Evolutionary conservation across 2,888 invertebrate genomes (phyloP), one percentile per base, ranked within the genome.

Genomic region (Caenorhabditis doughertyi): DNA sequence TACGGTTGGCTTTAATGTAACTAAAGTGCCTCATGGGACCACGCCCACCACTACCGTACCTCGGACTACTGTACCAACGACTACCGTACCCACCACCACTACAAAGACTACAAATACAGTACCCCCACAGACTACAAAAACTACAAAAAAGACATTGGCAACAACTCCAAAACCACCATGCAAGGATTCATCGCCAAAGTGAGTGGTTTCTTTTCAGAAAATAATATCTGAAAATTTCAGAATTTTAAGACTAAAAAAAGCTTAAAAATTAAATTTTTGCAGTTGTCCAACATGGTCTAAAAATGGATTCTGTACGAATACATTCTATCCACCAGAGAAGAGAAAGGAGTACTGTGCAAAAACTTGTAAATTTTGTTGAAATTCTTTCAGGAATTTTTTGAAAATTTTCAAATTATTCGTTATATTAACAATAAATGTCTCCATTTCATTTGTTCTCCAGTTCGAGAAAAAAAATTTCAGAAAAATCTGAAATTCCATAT

Each of bases 221-320:
- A 39, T 39, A 1, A 25, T 11, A 11, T 44, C 21, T 56, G 11
- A 4, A 35, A 35, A 18, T 18, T 56, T 27, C 16, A 27, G 18
- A 53, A 53, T 16, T 25, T 16, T 11, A 9, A 27, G 18, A 53
- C n/a, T 13, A 11, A 25, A 56, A 32, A 39, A 16, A 2, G 39
- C 39, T 39, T 9, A 13, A 39, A 39, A 39, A 13, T 5, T 13
- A 11, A 13, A 2, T 5, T 9, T 13, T 3, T 13, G 9, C 39
- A 9, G 32, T 9, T 32, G 4, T 32, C 29, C 51, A 9, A 18
- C 9, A n/a, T 76, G 76, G 76, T 67, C 67, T 5, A 76, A 68
- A 23, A 76, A 76, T 53, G 76, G 76, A 25, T 76, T 76, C 76
- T 76, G 76, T 25, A 76, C 76, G 8, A 76, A 76, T 60, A 68